phyloP scores from a whole-genome alignment of 2,113 vertebrate species.

The Dromiciops gliroides region DNA sequence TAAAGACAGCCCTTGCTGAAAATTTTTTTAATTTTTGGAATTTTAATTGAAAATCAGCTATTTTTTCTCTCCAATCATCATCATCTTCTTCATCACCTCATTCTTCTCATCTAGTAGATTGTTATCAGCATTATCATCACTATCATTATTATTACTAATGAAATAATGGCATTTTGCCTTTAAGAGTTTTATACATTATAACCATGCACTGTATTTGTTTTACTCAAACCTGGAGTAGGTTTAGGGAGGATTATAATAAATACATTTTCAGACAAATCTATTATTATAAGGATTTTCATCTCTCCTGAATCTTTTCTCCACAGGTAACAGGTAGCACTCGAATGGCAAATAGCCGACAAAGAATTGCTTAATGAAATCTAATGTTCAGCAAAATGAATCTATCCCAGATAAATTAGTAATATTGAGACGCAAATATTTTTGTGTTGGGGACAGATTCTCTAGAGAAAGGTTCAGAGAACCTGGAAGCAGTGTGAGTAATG shows the following conservation, averaged over 20 bases:
- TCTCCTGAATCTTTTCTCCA: conserved; percentile 59
- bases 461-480: conserved; percentile 77
- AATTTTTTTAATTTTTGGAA: neutral
- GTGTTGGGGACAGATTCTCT: conserved; percentile 81
- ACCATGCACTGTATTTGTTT: conserved; percentile 8
- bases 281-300: conserved; percentile 61
- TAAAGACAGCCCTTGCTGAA: neutral
- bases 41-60: neutral
- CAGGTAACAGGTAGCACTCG: conserved; percentile 65
- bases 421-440: conserved; percentile 86
- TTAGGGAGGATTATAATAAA: conserved; percentile 56
- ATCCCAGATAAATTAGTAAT: conserved; percentile 82
- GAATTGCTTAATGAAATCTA: conserved; percentile 79
- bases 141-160: neutral
- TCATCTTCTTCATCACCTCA: neutral
- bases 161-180: conserved; percentile 19
- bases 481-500: conserved; percentile 81
- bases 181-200: conserved; percentile 20
- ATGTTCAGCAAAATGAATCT: conserved; percentile 81
- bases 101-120: neutral
- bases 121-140: neutral
- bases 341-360: conserved; percentile 64
- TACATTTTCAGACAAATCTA: conserved; percentile 58
- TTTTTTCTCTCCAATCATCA: neutral
- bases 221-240: conserved; percentile 55